Base-by-base conservation (phyloP, 1,140 invertebrate species). In the Cotesia glomerata region DNA sequence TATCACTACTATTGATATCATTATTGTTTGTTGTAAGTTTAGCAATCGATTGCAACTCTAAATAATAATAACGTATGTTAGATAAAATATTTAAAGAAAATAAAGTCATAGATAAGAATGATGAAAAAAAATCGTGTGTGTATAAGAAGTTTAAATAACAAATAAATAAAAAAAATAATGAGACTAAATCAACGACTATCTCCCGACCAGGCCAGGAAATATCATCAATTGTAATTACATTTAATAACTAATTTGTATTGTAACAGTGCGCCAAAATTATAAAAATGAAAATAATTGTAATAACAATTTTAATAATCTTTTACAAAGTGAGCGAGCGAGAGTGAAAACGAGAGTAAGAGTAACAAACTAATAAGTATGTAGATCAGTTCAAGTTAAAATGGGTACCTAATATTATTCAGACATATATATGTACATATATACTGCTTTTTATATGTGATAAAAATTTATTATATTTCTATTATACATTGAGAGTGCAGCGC, bases 381-480 rank as follows among this genome's bases (percentile, higher is more conserved):
- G 16, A 75, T 69, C 54, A 18, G 35, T 68, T 72, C 18, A 69
- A 70, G 66, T 78, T 79, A 77, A 81, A 77, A 69, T 82, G 81
- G 80, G 74, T 82, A 84, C 77, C 80, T 83, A 81, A 81, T 81
- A 78, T 82, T 81, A 79, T 77, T 81, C 80, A 78, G 76, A 81
- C 72, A 81, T 86, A 81, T 86, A 85, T 76, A 84, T 85, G 85
- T 79, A 81, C 80, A 71, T 66, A 85, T 82, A 26, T 26, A 26
- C 78, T 81, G 84, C 83, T 85, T 86, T 87, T 86, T 86, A 84
- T 85, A 86, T 85, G 84, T 86, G 85, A 86, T 85, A 83, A 82
- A 77, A 77, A 74, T 82, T 45, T 77, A 83, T 82, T 81, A 81
- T 85, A 82, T 84, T 84, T 82, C 81, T 84, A 86, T 81, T 84